A percentile compares a stretch with the other conserved stretches of the same genome.
Evolutionary conservation across 2,888 invertebrate genomes (phyloP).

Genomic region (Halocaridina rubra): DNA sequence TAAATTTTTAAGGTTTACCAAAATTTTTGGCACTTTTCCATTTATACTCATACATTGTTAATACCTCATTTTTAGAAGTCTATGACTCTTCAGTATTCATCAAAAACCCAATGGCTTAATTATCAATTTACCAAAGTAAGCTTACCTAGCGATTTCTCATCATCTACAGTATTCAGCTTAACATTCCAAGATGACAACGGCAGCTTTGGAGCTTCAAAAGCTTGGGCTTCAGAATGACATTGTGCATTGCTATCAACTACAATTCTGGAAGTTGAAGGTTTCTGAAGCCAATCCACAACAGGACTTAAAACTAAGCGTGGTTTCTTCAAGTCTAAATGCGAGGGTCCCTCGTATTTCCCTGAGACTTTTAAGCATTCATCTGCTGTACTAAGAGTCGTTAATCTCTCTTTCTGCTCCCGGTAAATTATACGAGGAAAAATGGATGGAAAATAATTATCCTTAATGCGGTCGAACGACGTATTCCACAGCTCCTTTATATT

Average conservation of each 20-base stretch:
- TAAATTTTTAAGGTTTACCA: no score
- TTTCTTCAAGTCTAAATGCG: background rate
- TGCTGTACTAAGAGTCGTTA: background rate
- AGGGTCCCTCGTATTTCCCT: background rate
- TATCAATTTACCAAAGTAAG: no score
- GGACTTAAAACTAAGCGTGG: background rate
- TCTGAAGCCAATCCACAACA: background rate
- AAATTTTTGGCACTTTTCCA: no score
- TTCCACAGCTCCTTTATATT: conserved; percentile 41
- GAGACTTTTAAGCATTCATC: background rate
- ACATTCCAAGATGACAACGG: background rate
- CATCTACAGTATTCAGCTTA: no score
- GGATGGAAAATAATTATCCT: background rate
- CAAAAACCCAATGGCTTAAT: no score
- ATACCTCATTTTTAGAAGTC: no score
- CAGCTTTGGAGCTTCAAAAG: no score
- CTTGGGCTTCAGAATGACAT: no score
- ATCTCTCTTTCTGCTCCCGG: background rate
- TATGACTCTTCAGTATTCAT: no score
- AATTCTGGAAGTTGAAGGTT: background rate
- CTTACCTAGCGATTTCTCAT: no score
- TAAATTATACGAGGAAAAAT: background rate
- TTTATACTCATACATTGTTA: no score
- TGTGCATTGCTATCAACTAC: background rate
- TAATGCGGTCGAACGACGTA: conserved; percentile 40